Percentiles rank a stretch among this genome's conserved stretches.
These are phyloP conservation scores for Petrocephalus sullivani DNA, from an alignment of 2,797 vertebrate species.

Conservation along the genomic window DNA sequence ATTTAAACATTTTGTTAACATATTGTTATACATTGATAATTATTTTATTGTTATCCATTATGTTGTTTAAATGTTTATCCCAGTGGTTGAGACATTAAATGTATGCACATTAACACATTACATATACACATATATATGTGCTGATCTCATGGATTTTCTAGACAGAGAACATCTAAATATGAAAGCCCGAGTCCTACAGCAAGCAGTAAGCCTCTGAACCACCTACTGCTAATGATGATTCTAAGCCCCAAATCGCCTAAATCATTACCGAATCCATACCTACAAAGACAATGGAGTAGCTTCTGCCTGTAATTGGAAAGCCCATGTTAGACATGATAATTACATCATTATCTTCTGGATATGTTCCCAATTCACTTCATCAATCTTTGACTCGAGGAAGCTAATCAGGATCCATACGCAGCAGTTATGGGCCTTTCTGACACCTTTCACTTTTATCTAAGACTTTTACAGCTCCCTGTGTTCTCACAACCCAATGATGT, in stretches of 20 bases:
- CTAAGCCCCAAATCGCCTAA: background rate
- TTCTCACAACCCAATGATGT: background rate
- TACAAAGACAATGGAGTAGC: background rate
- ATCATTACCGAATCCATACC: background rate
- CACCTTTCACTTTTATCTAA: background rate
- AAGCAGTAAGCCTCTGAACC: background rate
- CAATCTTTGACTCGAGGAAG: background rate
- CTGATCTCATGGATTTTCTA: background rate
- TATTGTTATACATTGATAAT: too few species aligned
- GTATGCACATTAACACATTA: too few species aligned
- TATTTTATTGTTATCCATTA: too few species aligned
- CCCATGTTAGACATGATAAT: background rate
- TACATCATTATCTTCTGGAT: conserved; percentile 4
- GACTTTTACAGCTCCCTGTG: background rate
- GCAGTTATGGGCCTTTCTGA: background rate
- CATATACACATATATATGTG: background rate
- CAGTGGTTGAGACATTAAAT: too few species aligned
- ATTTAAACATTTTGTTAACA: too few species aligned
- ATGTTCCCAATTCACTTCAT: background rate
- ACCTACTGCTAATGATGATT: background rate
- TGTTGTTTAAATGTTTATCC: too few species aligned
- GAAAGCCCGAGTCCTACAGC: background rate
- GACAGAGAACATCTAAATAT: background rate
- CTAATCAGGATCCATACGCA: background rate
- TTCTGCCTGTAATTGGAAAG: background rate